These are phyloP conservation scores for Saiga tatarica DNA, from an alignment of 2,113 vertebrate genomes.

Conservation along the genomic window DNA sequence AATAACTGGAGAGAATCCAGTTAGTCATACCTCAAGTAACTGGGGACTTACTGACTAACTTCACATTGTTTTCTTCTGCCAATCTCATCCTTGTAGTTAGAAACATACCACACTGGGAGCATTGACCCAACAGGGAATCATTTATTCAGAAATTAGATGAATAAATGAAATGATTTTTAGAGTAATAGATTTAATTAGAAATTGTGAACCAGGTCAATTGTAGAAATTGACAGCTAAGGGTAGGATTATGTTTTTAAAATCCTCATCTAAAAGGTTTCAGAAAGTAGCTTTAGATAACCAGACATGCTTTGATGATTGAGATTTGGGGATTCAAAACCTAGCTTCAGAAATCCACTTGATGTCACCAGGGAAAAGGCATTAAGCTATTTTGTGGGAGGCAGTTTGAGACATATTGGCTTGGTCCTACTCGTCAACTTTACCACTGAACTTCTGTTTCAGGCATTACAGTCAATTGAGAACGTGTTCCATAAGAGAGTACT, in stretches of 20 bases:
- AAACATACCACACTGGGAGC: background rate
- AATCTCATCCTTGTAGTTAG: background rate
- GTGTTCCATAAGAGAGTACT: background rate
- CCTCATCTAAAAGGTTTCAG: conserved; percentile 43
- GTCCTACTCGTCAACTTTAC: background rate
- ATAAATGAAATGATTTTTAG: background rate
- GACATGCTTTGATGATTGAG: conserved; percentile 38
- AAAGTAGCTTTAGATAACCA: conserved; percentile 59
- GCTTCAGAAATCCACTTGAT: conserved; percentile 38
- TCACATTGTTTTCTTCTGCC: background rate
- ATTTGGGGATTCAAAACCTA: conserved; percentile 40
- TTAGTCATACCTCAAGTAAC: background rate
- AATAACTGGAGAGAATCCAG: background rate
- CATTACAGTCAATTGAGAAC: background rate
- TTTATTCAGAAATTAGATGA: background rate
- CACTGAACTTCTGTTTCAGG: background rate
- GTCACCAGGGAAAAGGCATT: conserved; percentile 30
- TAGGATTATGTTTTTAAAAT: conserved; percentile 59
- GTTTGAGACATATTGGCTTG: background rate
- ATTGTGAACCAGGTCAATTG: background rate
- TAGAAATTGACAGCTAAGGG: conserved; percentile 35
- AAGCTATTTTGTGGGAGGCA: conserved; percentile 2
- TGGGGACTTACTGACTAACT: background rate
- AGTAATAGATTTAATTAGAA: background rate
- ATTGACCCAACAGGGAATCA: background rate